phyloP scores from a whole-genome alignment of 92 coral and sea anemone genomes.

The Muricea muricata region DNA sequence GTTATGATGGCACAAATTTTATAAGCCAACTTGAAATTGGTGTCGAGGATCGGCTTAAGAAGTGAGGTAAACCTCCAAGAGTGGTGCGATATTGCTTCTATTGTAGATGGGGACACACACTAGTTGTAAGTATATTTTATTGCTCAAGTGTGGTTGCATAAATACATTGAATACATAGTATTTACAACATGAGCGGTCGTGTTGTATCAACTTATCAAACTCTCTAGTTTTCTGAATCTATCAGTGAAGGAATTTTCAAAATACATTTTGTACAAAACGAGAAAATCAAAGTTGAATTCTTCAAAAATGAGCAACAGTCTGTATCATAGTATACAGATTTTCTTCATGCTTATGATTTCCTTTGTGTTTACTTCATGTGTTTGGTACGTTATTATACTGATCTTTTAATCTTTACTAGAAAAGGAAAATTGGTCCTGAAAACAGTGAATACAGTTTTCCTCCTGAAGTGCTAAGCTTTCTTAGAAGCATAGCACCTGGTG shows the following conservation, averaged over 20 bases:
- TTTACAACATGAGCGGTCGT: too few relatives aligned
- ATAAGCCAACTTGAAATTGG: not conserved
- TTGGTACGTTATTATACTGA: too few relatives aligned
- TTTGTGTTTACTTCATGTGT: too few relatives aligned
- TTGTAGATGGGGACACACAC: not conserved
- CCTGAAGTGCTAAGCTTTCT: not conserved
- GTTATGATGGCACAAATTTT: not conserved
- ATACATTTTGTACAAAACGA: too few relatives aligned
- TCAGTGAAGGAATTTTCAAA: too few relatives aligned
- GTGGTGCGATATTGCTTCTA: not conserved
- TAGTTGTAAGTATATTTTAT: not conserved
- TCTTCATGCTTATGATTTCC: not conserved
- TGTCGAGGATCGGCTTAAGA: not conserved
- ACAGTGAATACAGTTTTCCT: not conserved
- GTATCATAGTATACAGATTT: too few relatives aligned
- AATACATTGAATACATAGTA: too few relatives aligned
- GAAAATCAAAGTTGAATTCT: not conserved
- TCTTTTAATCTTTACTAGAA: too few relatives aligned
- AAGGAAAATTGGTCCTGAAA: not conserved
- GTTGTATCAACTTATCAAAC: too few relatives aligned
- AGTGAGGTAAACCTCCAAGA: not conserved
- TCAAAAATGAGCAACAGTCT: too few relatives aligned
- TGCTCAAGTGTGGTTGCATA: too few relatives aligned
- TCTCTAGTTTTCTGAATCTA: too few relatives aligned
- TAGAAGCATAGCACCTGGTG: not conserved